Conservation (phyloP, 2,113 vertebrate genomes). For the Festucalex cinctus region DNA sequence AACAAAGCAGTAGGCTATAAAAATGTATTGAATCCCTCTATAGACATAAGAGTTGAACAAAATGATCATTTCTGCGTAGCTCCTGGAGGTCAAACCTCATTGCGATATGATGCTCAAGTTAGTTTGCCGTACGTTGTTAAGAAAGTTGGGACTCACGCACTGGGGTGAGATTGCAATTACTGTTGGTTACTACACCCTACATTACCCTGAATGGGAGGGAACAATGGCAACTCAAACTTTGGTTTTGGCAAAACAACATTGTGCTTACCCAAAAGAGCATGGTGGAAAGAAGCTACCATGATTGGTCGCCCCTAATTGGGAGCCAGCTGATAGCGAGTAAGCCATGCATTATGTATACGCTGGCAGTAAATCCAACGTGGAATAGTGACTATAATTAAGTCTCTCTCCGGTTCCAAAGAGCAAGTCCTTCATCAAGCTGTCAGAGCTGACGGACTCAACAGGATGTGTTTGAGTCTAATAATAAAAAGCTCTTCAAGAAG, state of each 20-base stretch:
- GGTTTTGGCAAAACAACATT: neutral
- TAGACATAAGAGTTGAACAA: neutral
- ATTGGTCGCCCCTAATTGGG: constrained; percentile 30
- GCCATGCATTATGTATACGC: constrained; percentile 49
- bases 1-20: neutral
- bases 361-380: constrained; percentile 44
- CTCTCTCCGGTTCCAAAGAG: constrained; percentile 30
- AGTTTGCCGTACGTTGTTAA: neutral
- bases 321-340: constrained; percentile 24
- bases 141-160: neutral
- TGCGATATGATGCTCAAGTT: neutral
- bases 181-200: neutral
- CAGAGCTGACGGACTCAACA: constrained; percentile 43
- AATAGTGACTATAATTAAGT: constrained; percentile 55
- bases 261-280: neutral
- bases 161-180: neutral
- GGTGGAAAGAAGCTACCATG: neutral
- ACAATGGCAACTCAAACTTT: neutral
- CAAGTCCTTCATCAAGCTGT: constrained; percentile 54
- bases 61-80: neutral
- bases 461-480: constrained; percentile 43
- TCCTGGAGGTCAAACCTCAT: neutral
- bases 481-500: constrained; percentile 29
- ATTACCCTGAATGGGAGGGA: neutral
- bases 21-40: neutral